These are phyloP conservation scores for Pardosa pseudoannulata DNA, from an alignment of 2,888 invertebrate genomes.

Conservation along the genomic window DNA sequence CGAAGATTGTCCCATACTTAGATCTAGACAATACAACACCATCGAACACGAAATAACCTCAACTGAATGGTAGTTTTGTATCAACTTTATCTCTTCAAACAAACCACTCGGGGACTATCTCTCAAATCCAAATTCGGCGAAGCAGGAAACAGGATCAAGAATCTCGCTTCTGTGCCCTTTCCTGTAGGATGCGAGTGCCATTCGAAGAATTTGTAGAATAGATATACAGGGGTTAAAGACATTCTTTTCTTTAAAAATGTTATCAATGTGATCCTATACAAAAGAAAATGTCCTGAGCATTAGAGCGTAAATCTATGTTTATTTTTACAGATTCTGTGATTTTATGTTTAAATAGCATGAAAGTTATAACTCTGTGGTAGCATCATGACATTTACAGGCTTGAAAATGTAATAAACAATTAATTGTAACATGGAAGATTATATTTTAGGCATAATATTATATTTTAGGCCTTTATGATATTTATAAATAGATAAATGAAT, in stretches of 20 bases:
- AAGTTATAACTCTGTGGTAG: neutral
- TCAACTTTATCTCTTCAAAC: conserved; percentile 28
- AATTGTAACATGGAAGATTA: too few species aligned
- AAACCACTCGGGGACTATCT: conserved; percentile 29
- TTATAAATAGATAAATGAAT: too few species aligned
- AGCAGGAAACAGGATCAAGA: conserved; percentile 25
- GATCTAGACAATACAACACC: too few species aligned
- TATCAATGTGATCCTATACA: neutral
- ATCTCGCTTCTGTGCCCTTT: neutral
- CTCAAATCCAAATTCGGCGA: conserved; percentile 28
- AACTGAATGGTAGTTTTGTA: neutral
- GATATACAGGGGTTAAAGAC: neutral
- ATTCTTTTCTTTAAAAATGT: neutral
- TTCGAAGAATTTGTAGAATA: conserved; percentile 9
- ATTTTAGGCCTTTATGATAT: too few species aligned
- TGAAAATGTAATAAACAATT: too few species aligned
- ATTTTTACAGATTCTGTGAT: neutral
- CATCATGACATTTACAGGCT: too few species aligned
- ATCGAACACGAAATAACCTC: neutral
- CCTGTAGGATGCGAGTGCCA: neutral
- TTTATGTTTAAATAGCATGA: neutral
- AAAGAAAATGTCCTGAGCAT: neutral
- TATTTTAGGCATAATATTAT: too few species aligned
- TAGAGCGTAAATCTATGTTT: neutral
- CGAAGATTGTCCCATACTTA: too few species aligned